Conservation (phyloP, 1,140 invertebrate species). For the Ips typographus region DNA sequence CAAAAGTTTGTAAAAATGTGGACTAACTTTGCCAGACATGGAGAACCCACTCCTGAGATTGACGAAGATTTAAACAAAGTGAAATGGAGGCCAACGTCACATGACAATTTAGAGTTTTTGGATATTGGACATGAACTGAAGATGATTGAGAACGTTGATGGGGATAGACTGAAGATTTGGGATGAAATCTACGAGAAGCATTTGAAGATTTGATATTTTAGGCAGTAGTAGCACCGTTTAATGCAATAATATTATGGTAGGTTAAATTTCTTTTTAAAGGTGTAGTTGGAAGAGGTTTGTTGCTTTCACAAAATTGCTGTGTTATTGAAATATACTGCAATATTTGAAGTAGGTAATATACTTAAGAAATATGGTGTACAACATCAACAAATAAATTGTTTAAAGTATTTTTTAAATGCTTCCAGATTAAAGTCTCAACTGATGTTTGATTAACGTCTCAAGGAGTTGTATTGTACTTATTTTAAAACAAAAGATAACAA, state of each 20-base stretch:
- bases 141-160: conserved; percentile 36
- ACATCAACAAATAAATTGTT: too few species aligned
- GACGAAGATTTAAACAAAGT: conserved; percentile 46
- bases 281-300: too few species aligned
- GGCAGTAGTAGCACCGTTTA: background rate
- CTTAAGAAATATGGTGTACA: too few species aligned
- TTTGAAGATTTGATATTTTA: conserved; percentile 3
- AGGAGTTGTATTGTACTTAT: too few species aligned
- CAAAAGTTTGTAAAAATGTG: conserved; percentile 59
- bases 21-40: conserved; percentile 58
- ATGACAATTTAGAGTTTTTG: conserved; percentile 55
- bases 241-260: background rate
- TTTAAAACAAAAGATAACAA: too few species aligned
- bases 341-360: too few species aligned
- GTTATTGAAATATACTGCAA: too few species aligned
- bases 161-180: conserved; percentile 43
- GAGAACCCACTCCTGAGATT: conserved; percentile 52
- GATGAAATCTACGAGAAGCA: conserved; percentile 37
- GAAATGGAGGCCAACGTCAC: conserved; percentile 55
- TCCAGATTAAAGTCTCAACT: too few species aligned
- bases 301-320: too few species aligned
- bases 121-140: conserved; percentile 41
- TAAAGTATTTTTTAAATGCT: too few species aligned
- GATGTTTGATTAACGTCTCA: too few species aligned
- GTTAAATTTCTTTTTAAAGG: too few species aligned